phyloP scores from a whole-genome alignment of 1,140 invertebrate genomes.

The Drosophila guanche region DNA sequence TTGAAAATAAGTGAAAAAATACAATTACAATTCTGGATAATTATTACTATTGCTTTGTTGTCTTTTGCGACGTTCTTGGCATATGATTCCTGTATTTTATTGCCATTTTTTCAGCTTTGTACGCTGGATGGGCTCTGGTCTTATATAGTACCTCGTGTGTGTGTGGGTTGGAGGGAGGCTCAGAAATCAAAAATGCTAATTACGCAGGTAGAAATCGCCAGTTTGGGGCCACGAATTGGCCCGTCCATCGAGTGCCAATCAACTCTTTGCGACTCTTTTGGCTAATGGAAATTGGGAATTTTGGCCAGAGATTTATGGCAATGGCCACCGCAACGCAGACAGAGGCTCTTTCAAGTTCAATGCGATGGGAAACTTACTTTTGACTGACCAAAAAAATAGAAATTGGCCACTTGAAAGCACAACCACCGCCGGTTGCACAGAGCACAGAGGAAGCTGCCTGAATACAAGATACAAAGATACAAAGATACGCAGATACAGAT shows the following conservation, averaged over 20 bases:
- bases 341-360: constrained; percentile 65
- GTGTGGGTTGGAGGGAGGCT: constrained; percentile 18
- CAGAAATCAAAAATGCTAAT: constrained; percentile 50
- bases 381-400: constrained; percentile 55
- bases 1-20: too few relatives aligned
- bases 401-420: constrained; percentile 71
- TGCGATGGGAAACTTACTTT: constrained; percentile 73
- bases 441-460: constrained; percentile 38
- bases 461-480: constrained; percentile 22
- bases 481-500: constrained; percentile 47
- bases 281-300: constrained; percentile 51
- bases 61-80: not conserved
- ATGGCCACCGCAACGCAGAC: constrained; percentile 22
- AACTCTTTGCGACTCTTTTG: constrained; percentile 34
- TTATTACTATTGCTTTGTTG: too few relatives aligned
- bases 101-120: constrained; percentile 24
- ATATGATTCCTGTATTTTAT: not conserved
- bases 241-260: constrained; percentile 42
- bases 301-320: constrained; percentile 54
- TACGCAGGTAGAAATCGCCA: constrained; percentile 50
- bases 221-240: constrained; percentile 42
- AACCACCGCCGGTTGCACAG: constrained; percentile 58
- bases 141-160: not conserved
- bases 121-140: constrained; percentile 18
- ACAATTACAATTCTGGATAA: too few relatives aligned